Evolutionary conservation across 2,888 invertebrate species (phyloP).

Genomic region (Leptopilina syphax): DNA sequence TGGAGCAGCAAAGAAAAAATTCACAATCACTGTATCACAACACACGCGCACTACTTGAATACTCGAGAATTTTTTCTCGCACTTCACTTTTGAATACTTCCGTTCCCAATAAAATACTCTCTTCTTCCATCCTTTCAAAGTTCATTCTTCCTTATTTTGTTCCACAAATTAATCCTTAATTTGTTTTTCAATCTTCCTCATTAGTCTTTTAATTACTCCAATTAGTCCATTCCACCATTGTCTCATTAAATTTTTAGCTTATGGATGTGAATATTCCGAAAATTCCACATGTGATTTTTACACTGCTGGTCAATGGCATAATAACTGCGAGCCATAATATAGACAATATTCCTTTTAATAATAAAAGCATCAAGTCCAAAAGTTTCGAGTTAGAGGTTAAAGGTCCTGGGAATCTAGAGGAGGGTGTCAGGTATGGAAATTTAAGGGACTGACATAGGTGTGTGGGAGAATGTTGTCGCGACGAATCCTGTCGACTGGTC

Average conservation of each 20-base stretch:
- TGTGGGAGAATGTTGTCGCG: constrained; percentile 58
- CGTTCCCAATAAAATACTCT: too few relatives aligned
- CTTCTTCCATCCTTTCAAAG: too few relatives aligned
- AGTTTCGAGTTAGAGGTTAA: constrained; percentile 46
- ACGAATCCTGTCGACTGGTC: constrained; percentile 61
- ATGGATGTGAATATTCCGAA: too few relatives aligned
- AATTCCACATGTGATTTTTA: too few relatives aligned
- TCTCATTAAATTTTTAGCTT: background rate
- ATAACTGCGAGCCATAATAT: background rate
- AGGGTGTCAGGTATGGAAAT: constrained; percentile 58
- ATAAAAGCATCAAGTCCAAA: constrained; percentile 13
- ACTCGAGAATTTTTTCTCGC: too few relatives aligned
- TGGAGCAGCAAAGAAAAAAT: too few relatives aligned
- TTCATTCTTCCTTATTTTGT: background rate
- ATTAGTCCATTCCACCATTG: too few relatives aligned
- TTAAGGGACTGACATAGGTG: constrained; percentile 52
- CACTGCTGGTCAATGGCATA: background rate
- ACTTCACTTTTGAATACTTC: too few relatives aligned
- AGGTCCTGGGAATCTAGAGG: constrained; percentile 57
- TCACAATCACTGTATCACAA: too few relatives aligned
- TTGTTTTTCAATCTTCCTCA: too few relatives aligned
- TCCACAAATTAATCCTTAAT: background rate
- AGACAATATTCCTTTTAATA: background rate
- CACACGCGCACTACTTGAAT: too few relatives aligned
- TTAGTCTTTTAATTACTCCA: too few relatives aligned